Evolutionary conservation across 2,113 vertebrate genomes (phyloP).

Genomic region (Petromus typicus): DNA sequence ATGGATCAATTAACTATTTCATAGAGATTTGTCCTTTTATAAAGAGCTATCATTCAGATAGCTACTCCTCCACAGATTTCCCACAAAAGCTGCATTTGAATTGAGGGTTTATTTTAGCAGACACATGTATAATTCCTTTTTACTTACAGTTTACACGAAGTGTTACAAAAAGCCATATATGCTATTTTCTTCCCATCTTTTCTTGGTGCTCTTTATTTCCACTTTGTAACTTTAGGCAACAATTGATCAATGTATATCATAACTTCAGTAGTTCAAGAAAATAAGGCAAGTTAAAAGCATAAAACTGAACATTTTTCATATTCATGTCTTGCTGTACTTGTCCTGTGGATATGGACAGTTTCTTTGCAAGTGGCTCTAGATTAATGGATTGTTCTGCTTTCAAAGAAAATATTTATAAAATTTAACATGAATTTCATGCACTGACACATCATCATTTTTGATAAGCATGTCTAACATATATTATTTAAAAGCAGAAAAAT

Average conservation of each 20-base stretch:
- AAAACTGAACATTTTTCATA: conserved; percentile 66
- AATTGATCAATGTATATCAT: conserved; percentile 60
- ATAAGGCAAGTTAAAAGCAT: conserved; percentile 7
- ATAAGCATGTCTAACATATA: conserved; percentile 82
- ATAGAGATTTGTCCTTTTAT: conserved; percentile 61
- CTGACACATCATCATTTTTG: conserved; percentile 72
- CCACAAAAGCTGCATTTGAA: conserved; percentile 41
- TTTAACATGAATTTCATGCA: conserved; percentile 82
- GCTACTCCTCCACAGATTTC: conserved; percentile 39
- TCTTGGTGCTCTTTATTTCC: conserved; percentile 27
- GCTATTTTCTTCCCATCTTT: conserved; percentile 60
- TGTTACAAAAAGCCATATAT: not conserved
- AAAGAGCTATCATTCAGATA: conserved; percentile 10
- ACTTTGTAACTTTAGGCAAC: conserved; percentile 46
- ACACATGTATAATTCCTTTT: not conserved
- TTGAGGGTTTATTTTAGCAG: conserved; percentile 46
- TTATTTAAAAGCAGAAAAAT: conserved; percentile 82
- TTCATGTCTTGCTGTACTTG: conserved; percentile 62
- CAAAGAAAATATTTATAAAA: conserved; percentile 85
- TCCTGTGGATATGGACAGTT: conserved; percentile 48
- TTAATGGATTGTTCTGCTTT: conserved; percentile 81
- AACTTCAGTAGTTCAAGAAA: conserved; percentile 58
- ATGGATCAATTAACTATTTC: conserved; percentile 68
- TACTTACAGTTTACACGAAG: conserved; percentile 26
- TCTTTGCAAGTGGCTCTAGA: conserved; percentile 73